phyloP scores from a whole-genome alignment of 1,140 invertebrate species.

The Leptonema lineaticorne region DNA sequence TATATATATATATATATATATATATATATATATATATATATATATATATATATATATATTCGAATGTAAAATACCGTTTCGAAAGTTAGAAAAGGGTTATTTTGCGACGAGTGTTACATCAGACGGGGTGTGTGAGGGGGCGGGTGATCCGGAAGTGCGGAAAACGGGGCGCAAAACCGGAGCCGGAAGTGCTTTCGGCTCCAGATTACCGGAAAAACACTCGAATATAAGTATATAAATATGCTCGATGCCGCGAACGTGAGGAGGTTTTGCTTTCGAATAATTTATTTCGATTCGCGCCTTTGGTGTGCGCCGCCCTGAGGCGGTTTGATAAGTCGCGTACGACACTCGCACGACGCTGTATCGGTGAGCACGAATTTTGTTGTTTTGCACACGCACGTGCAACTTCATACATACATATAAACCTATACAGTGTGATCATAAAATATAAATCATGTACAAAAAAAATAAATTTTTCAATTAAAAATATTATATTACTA shows the following conservation, averaged over 20 bases:
- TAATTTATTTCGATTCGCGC: conserved; percentile 10
- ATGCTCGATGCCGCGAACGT: background rate
- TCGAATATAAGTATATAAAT: background rate
- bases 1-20: too few relatives aligned
- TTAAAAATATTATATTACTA: too few relatives aligned
- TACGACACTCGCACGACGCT: background rate
- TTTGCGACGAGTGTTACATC: background rate
- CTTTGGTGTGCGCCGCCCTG: background rate
- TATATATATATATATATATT: conserved; percentile 22
- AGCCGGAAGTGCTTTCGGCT: background rate
- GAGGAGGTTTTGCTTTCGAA: background rate
- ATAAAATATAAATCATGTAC: too few relatives aligned
- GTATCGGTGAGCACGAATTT: background rate
- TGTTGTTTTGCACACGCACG: too few relatives aligned
- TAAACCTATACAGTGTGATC: too few relatives aligned
- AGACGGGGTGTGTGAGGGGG: background rate
- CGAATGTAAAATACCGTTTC: conserved; percentile 21
- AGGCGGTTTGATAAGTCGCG: conserved; percentile 1
- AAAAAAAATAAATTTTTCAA: too few relatives aligned
- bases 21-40: too few relatives aligned
- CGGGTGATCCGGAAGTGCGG: too few relatives aligned
- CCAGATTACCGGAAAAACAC: background rate
- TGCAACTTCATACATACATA: background rate
- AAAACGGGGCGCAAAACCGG: too few relatives aligned
- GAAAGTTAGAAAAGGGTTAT: background rate